Evolutionary conservation across 2,888 invertebrate genomes (phyloP).

Genomic region (Tenthredo mesomela): DNA sequence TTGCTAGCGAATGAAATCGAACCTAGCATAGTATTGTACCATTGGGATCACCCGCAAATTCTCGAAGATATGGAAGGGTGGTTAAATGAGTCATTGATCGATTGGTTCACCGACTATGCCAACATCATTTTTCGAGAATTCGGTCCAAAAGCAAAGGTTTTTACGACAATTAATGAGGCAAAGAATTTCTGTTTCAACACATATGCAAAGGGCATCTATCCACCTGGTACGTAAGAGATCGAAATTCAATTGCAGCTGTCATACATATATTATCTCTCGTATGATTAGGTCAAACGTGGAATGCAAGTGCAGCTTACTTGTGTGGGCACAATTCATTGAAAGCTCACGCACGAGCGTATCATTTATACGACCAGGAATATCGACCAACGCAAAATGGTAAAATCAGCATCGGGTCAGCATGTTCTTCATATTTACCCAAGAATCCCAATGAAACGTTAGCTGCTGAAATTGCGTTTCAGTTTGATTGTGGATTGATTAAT

Average conservation of each 20-base stretch:
- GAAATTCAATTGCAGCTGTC: background rate
- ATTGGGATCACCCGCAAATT: constrained; percentile 81
- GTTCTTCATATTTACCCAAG: constrained; percentile 59
- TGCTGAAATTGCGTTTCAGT: constrained; percentile 67
- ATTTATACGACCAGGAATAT: constrained; percentile 83
- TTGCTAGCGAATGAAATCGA: constrained; percentile 81
- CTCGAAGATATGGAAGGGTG: constrained; percentile 85
- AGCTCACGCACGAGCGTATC: constrained; percentile 87
- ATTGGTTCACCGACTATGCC: constrained; percentile 84
- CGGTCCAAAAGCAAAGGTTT: constrained; percentile 83
- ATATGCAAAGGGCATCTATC: constrained; percentile 77
- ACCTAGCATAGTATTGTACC: constrained; percentile 82
- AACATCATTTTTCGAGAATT: constrained; percentile 81
- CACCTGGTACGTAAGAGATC: constrained; percentile 47
- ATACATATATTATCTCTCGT: background rate
- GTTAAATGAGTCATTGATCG: constrained; percentile 84
- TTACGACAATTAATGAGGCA: constrained; percentile 90
- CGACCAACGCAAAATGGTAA: constrained; percentile 80
- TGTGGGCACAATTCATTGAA: constrained; percentile 87
- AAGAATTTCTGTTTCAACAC: constrained; percentile 81
- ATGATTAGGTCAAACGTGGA: background rate
- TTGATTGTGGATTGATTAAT: constrained; percentile 78
- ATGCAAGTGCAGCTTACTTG: constrained; percentile 80
- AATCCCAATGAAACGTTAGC: constrained; percentile 56
- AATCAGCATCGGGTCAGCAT: constrained; percentile 62